Conservation (phyloP, 2,113 vertebrate genomes). For the Hiodon tergisus region DNA sequence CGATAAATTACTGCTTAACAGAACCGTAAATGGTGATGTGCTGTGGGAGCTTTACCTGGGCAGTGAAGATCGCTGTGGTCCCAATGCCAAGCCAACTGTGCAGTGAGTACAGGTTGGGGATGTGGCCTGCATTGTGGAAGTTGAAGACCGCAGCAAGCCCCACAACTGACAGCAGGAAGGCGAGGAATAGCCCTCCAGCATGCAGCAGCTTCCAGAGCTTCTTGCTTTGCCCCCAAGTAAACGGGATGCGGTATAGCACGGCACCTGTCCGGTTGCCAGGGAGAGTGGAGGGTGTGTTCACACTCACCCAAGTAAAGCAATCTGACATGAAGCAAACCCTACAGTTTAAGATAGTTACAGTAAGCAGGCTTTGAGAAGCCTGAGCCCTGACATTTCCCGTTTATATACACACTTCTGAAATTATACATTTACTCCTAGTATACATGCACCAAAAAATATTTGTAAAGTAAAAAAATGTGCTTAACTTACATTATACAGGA, state of each 20-base stretch:
- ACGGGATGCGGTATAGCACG: conserved; percentile 78
- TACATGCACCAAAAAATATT: neutral
- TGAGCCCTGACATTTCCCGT: too few species aligned
- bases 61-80: conserved; percentile 68
- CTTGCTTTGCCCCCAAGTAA: conserved; percentile 70
- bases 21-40: neutral
- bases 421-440: neutral
- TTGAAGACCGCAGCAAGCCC: conserved; percentile 78
- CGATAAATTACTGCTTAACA: neutral
- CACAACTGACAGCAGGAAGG: conserved; percentile 61
- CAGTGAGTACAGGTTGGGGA: conserved; percentile 77
- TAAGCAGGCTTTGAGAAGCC: neutral
- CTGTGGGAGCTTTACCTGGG: conserved; percentile 64
- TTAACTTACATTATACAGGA: neutral
- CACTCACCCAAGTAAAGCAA: neutral
- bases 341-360: neutral
- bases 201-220: conserved; percentile 84
- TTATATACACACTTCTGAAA: too few species aligned
- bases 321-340: neutral
- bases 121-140: conserved; percentile 55
- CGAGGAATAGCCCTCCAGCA: conserved; percentile 56
- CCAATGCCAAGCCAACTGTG: conserved; percentile 91
- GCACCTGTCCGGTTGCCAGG: conserved; percentile 55
- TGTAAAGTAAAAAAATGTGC: neutral
- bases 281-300: neutral